Base-by-base conservation (phyloP, 2,797 vertebrate species). In the Aplochiton taeniatus region DNA sequence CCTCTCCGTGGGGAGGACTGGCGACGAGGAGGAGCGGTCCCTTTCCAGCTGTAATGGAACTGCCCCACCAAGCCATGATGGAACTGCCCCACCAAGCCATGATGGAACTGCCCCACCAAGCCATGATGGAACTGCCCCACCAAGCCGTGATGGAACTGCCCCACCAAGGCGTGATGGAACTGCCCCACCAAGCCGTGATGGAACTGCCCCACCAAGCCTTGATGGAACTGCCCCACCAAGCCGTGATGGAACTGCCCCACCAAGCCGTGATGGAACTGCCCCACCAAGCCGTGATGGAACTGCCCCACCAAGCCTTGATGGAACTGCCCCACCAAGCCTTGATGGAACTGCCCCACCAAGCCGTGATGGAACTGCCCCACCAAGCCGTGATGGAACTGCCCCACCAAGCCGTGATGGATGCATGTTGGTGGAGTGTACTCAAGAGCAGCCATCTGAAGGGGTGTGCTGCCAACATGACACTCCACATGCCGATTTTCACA, bases 1-100 rank as follows among this genome's bases (percentile, higher is more conserved):
- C 42, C 62, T 78, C 50, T 84, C 83, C 0, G 83, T 86, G 73
- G 9, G 12, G 20, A 77, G 64, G 53, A 73, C 76, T 7, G 44
- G 73, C 0, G 77, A 81, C 4, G 59, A 61, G 8, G 82, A 81
- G 5, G 76, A 12, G 0, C 48, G 4, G 0, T 82, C 83, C 0
- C 44, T 82, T 0, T 18, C 47, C 61, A 63, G 73, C 73, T 75
- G 61, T 0, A 55, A 68, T 0, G 14, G 61, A 31, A 31, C 31
- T 31, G 31, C 2, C 31, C 6, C 6, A 6, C 31, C 6, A 6
- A 6, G 31, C 31, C 31, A 71, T 13, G 0, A n/a, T 0, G 14
- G 61, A 31, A 31, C 31, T 31, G 31, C 2, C 31, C 6, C 6
- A 6, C 31, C 6, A 6, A n/a, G n/a, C n/a, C n/a, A n/a, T n/a